Evolutionary conservation across 2,113 vertebrate species (phyloP).

Genomic region (Oenanthe melanoleuca): DNA sequence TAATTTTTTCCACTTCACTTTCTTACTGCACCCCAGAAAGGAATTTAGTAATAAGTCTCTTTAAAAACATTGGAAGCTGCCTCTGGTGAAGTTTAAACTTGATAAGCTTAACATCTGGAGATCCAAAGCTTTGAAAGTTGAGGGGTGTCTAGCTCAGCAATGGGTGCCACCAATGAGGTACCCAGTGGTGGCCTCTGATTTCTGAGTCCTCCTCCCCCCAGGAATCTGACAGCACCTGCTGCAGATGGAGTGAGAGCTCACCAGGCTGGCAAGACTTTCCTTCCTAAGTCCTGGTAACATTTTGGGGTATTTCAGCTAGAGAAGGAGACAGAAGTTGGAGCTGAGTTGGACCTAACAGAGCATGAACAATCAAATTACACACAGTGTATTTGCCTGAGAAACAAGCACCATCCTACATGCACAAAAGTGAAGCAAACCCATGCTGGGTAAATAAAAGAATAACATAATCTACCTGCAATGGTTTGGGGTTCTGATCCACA

Average conservation of each 20-base stretch:
- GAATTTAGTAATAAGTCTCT: background rate
- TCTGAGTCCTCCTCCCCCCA: background rate
- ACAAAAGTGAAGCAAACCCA: background rate
- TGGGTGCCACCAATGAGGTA: background rate
- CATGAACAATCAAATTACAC: background rate
- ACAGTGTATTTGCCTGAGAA: background rate
- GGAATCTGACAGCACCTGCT: background rate
- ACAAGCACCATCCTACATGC: fast-evolving
- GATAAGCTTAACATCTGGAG: background rate
- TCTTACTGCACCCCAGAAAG: background rate
- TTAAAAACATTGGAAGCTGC: background rate
- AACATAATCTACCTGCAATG: conserved; percentile 84
- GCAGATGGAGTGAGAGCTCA: background rate
- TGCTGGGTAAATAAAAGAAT: background rate
- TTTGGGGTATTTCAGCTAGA: background rate
- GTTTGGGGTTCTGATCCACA: conserved; percentile 90
- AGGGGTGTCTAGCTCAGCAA: background rate
- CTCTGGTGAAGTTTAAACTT: background rate
- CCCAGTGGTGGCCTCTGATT: background rate
- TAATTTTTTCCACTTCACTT: background rate
- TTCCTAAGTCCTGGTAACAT: background rate
- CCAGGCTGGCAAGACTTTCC: background rate
- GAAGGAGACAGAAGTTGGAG: background rate
- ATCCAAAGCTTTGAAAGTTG: background rate
- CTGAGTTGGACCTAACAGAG: background rate